Conservation (phyloP, 1,140 invertebrate genomes). For the Dendroctonus ponderosae region DNA sequence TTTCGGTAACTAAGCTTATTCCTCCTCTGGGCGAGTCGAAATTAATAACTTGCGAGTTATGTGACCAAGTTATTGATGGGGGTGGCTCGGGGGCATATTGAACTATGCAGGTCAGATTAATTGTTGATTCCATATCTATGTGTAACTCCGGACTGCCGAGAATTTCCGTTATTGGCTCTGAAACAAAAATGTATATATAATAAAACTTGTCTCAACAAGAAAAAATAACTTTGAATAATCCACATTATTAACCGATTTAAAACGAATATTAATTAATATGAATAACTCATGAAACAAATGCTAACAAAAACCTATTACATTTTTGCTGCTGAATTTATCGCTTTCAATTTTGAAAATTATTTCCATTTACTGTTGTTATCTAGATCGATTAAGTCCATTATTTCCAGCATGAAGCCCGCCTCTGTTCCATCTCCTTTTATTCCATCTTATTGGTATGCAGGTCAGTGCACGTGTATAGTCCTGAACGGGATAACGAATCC, state of each 20-base stretch:
- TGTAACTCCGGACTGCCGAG: constrained; percentile 76
- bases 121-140: constrained; percentile 82
- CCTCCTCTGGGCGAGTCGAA: constrained; percentile 72
- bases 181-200: constrained; percentile 40
- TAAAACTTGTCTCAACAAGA: no score
- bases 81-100: constrained; percentile 79
- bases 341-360: no score
- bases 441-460: constrained; percentile 5
- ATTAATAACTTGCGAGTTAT: constrained; percentile 76
- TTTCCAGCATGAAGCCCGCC: not conserved
- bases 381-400: not conserved
- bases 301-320: no score
- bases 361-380: no score
- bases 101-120: constrained; percentile 84
- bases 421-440: not conserved
- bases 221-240: not conserved
- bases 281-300: not conserved
- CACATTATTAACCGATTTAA: not conserved
- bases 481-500: constrained; percentile 15
- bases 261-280: not conserved
- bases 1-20: constrained; percentile 77
- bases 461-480: constrained; percentile 7
- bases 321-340: no score
- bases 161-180: constrained; percentile 83
- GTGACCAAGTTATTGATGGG: constrained; percentile 74